Evolutionary conservation across 2,888 invertebrate genomes (phyloP).

Genomic region (Brachyptera putata): DNA sequence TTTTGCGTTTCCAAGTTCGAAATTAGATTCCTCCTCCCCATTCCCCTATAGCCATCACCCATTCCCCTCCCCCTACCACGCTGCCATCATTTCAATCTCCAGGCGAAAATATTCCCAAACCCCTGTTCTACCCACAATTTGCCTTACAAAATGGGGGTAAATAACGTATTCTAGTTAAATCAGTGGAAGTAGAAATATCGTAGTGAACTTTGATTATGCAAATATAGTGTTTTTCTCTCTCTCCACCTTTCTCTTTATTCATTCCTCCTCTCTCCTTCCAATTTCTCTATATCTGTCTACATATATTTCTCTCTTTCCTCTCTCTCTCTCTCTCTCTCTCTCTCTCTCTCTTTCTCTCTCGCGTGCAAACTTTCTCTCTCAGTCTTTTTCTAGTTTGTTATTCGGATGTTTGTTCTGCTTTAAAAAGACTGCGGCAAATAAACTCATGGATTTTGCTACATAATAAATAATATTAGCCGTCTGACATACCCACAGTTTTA

Average conservation of each 20-base stretch:
- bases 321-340: no score
- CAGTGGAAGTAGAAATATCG: slow-evolving; percentile 2
- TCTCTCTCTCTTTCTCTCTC: no score
- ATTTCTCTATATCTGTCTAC: no score
- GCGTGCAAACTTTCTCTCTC: no score
- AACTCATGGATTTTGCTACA: not conserved
- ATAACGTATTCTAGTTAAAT: not conserved
- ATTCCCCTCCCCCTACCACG: slow-evolving; percentile 7
- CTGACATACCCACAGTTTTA: not conserved
- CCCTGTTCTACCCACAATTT: no score
- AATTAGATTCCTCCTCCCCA: no score
- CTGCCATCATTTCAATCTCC: not conserved
- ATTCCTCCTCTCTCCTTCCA: no score
- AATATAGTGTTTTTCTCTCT: not conserved
- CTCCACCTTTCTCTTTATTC: not conserved
- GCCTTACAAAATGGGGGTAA: not conserved
- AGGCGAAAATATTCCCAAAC: no score
- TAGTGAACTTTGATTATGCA: slow-evolving; percentile 5
- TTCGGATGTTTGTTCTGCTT: no score
- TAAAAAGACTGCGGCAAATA: slow-evolving; percentile 6
- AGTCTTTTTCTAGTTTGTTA: no score
- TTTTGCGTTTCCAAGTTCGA: not conserved
- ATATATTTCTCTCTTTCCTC: no score
- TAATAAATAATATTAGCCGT: not conserved
- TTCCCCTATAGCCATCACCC: no score